These are phyloP conservation scores for Okamejei kenojei DNA, from an alignment of 2,797 vertebrate genomes.

Conservation along the genomic window DNA sequence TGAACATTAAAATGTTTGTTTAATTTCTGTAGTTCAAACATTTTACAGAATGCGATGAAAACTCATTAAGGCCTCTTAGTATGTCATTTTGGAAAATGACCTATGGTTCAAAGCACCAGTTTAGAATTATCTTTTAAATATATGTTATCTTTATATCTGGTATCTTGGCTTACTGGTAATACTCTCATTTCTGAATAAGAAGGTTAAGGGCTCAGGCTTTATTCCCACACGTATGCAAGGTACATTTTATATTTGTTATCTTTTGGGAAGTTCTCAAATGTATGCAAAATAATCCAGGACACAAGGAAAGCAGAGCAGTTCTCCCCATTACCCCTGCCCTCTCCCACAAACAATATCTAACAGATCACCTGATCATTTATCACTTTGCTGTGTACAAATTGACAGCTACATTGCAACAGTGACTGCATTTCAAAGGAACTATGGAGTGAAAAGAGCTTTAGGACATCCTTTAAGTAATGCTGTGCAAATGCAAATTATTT, in stretches of 20 bases:
- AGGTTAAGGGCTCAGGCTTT: background rate
- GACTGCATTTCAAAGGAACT: background rate
- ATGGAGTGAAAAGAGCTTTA: background rate
- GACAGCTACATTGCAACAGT: background rate
- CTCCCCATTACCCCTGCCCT: background rate
- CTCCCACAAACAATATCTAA: background rate
- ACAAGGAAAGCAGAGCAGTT: background rate
- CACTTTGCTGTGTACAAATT: background rate
- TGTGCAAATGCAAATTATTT: background rate
- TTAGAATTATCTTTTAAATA: background rate
- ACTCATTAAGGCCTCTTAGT: constrained; percentile 13
- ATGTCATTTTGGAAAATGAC: background rate
- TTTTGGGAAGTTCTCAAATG: too few species aligned
- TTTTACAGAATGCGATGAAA: background rate
- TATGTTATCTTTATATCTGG: background rate
- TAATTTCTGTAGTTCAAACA: background rate
- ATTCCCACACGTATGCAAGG: background rate
- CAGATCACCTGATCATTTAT: background rate
- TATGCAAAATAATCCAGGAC: background rate
- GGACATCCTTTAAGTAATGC: background rate
- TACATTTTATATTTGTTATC: background rate
- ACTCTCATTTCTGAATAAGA: background rate
- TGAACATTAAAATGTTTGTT: background rate
- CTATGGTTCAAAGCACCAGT: background rate
- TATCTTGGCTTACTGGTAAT: too few species aligned